Percentiles rank a stretch among this genome's conserved stretches.
phyloP scores from a whole-genome alignment of 1,140 invertebrate genomes.

The Cydia fagiglandana region DNA sequence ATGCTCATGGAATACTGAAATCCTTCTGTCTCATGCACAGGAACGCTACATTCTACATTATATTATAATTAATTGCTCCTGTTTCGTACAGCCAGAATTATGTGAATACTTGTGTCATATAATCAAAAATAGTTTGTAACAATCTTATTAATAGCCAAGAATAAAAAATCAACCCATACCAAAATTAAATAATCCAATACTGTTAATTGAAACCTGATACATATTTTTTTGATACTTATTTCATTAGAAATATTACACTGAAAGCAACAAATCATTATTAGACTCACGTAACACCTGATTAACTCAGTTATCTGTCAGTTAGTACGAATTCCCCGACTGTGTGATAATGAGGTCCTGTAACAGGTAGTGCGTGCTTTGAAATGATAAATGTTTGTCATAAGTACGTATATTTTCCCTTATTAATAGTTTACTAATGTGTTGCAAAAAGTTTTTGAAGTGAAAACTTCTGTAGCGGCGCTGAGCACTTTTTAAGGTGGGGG shows the following conservation, averaged over 20 bases:
- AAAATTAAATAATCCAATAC: too few relatives aligned
- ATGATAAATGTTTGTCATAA: constrained; percentile 47
- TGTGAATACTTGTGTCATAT: too few relatives aligned
- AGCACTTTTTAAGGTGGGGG: too few relatives aligned
- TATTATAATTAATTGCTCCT: background rate
- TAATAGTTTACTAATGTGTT: background rate
- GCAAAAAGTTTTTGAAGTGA: too few relatives aligned
- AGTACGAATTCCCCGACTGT: constrained; percentile 50
- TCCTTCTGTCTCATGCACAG: constrained; percentile 1
- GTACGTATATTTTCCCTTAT: background rate
- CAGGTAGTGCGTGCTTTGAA: constrained; percentile 57
- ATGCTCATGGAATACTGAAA: constrained; percentile 6
- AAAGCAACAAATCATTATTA: background rate
- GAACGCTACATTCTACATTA: background rate
- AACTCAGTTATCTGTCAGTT: constrained; percentile 57
- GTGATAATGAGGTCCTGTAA: constrained; percentile 64
- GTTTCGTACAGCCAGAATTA: background rate
- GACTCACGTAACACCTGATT: constrained; percentile 34
- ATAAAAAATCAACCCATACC: too few relatives aligned
- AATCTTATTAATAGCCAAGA: too few relatives aligned
- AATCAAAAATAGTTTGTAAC: too few relatives aligned
- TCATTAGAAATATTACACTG: background rate
- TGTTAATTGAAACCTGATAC: background rate
- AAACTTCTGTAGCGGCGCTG: too few relatives aligned
- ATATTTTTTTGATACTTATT: background rate